Conservation (phyloP, 2,797 vertebrate species). For the Meda fulgida region DNA sequence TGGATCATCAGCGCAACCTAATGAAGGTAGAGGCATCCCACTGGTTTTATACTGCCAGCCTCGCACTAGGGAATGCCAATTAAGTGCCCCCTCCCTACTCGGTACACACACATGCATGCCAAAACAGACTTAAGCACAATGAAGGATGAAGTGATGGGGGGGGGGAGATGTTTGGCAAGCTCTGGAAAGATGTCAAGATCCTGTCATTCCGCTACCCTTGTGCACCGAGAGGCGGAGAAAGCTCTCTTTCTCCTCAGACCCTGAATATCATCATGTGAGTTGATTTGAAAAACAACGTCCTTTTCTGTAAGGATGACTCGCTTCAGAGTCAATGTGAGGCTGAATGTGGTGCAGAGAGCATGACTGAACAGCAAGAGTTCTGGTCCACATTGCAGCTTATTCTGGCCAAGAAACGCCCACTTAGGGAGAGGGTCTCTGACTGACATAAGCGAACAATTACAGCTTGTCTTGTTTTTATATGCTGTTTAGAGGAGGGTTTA, state of each 20-base stretch:
- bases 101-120: slow-evolving; percentile 48
- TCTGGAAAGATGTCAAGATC: slow-evolving; percentile 52
- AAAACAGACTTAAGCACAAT: slow-evolving; percentile 21
- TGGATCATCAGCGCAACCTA: slow-evolving; percentile 80
- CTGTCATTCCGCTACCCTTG: slow-evolving; percentile 52
- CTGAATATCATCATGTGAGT: slow-evolving; percentile 16
- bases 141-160: slow-evolving; percentile 25
- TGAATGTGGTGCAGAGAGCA: too few species aligned
- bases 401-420: too few species aligned
- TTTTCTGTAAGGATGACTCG: neutral
- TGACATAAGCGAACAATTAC: too few species aligned
- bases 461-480: too few species aligned
- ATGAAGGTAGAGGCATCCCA: slow-evolving; percentile 82
- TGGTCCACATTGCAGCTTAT: too few species aligned
- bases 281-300: slow-evolving; percentile 33
- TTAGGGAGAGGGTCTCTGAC: too few species aligned
- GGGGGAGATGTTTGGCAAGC: slow-evolving; percentile 34
- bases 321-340: too few species aligned
- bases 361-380: too few species aligned
- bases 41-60: slow-evolving; percentile 68
- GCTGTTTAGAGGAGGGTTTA: too few species aligned
- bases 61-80: slow-evolving; percentile 69
- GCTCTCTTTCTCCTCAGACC: slow-evolving; percentile 33
- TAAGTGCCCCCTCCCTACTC: slow-evolving; percentile 61
- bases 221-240: slow-evolving; percentile 28